These are phyloP conservation scores for Calliopum simillimum DNA, from an alignment of 2,888 invertebrate genomes.

Conservation along the genomic window DNA sequence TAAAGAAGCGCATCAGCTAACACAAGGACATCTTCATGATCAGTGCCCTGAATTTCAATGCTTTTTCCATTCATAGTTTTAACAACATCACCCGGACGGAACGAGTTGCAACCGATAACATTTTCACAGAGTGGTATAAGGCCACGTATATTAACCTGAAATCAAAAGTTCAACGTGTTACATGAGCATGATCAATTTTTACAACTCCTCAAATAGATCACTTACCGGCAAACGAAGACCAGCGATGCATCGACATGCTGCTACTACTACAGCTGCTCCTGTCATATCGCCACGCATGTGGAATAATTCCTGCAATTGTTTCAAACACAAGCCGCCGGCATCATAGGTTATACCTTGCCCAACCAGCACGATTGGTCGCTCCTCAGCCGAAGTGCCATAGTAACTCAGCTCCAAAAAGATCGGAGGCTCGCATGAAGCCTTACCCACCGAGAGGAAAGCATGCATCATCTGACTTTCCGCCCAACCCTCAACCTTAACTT, in stretches of 20 bases:
- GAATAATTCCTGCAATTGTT: constrained; percentile 70
- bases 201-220: constrained; percentile 55
- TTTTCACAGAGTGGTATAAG: constrained; percentile 84
- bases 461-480: constrained; percentile 83
- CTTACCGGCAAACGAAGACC: constrained; percentile 73
- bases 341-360: constrained; percentile 78
- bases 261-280: constrained; percentile 82
- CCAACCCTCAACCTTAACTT: constrained; percentile 72
- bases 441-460: constrained; percentile 80
- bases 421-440: constrained; percentile 83
- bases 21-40: constrained; percentile 80
- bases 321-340: constrained; percentile 81
- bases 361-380: constrained; percentile 78
- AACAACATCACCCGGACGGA: constrained; percentile 82
- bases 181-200: too few relatives aligned
- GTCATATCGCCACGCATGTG: constrained; percentile 87
- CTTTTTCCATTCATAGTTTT: constrained; percentile 79
- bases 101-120: constrained; percentile 80
- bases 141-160: constrained; percentile 74
- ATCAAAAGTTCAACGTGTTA: too few relatives aligned
- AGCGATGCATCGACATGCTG: constrained; percentile 77
- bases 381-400: constrained; percentile 72
- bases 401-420: constrained; percentile 83
- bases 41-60: constrained; percentile 79
- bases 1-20: constrained; percentile 83